These are phyloP conservation scores for Chrysoperla carnea DNA, from an alignment of 1,140 invertebrate genomes.

Conservation along the genomic window DNA sequence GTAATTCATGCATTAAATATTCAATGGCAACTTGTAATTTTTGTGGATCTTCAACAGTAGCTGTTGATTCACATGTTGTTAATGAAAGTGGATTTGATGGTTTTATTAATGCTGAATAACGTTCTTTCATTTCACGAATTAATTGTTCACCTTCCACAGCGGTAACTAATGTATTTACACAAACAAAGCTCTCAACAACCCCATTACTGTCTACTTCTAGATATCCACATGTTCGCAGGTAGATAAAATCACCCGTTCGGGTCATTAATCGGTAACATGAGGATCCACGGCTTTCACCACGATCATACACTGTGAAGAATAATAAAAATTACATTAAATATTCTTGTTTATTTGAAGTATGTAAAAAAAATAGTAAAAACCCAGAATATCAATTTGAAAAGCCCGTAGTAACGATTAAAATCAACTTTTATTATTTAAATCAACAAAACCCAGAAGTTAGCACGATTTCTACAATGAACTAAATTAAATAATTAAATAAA, in stretches of 20 bases:
- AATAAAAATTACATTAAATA: constrained; percentile 9
- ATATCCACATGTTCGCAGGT: constrained; percentile 58
- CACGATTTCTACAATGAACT: no score
- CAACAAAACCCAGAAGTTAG: no score
- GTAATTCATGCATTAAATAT: constrained; percentile 45
- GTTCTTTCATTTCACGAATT: constrained; percentile 51
- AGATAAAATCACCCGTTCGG: constrained; percentile 62
- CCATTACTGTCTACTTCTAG: constrained; percentile 56
- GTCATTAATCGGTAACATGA: constrained; percentile 67
- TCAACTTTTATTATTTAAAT: no score
- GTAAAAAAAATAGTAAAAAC: neutral
- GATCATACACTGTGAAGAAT: constrained; percentile 66
- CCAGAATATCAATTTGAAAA: no score
- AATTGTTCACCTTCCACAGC: constrained; percentile 48
- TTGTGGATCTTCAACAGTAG: constrained; percentile 40
- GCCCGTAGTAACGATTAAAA: no score
- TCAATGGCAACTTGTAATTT: constrained; percentile 45
- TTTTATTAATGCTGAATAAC: constrained; percentile 41
- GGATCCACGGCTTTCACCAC: constrained; percentile 48
- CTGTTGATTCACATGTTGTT: constrained; percentile 12
- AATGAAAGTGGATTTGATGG: constrained; percentile 5
- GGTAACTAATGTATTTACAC: constrained; percentile 61
- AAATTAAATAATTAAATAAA: no score
- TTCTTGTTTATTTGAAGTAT: neutral
- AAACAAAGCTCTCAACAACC: constrained; percentile 62